Conservation (phyloP, 2,888 invertebrate species). For the Pachymerium ferrugineum region DNA sequence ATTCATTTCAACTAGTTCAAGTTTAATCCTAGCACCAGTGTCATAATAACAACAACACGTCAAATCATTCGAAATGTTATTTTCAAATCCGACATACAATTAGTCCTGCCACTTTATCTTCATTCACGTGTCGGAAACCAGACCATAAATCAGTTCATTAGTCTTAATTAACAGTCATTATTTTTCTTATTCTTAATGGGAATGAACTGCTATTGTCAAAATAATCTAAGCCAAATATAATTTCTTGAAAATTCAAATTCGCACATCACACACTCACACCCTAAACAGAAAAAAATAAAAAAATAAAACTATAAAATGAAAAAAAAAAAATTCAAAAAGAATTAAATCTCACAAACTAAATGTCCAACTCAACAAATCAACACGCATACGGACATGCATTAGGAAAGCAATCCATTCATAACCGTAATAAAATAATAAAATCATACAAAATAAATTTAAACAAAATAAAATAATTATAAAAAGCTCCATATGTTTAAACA, state of each 20-base stretch:
- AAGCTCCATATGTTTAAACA: constrained; percentile 16
- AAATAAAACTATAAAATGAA: neutral
- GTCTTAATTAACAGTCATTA: constrained; percentile 9
- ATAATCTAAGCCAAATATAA: neutral
- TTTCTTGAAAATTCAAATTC: too few relatives aligned
- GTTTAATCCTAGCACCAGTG: too few relatives aligned
- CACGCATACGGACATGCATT: constrained; percentile 9
- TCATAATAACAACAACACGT: too few relatives aligned
- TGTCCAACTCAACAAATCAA: neutral
- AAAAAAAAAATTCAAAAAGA: neutral
- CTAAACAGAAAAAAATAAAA: too few relatives aligned
- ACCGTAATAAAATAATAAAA: neutral
- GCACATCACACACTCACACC: neutral
- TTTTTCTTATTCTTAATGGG: neutral
- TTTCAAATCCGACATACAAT: neutral
- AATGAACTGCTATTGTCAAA: neutral
- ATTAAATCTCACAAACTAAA: neutral
- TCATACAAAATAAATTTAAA: neutral
- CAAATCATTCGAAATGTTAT: neutral
- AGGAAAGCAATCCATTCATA: neutral
- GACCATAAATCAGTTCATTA: neutral
- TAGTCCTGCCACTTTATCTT: constrained; percentile 10
- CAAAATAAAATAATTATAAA: neutral
- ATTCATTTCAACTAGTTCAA: too few relatives aligned
- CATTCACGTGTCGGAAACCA: constrained; percentile 17